Evolutionary conservation across 2,113 vertebrate genomes (phyloP).

Genomic region (Sphyrna mokarran): DNA sequence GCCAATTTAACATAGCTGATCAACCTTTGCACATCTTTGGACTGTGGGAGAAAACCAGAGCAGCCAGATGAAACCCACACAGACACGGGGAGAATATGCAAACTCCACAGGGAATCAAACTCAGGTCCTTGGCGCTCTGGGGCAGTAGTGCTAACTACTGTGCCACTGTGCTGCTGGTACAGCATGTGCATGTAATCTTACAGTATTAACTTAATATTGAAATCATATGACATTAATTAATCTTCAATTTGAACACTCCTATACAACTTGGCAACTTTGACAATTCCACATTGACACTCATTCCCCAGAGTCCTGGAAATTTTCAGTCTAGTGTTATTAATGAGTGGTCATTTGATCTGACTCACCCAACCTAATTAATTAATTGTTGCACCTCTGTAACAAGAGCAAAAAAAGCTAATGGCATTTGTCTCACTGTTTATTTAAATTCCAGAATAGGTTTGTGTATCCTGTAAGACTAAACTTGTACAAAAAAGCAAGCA

Average conservation of each 20-base stretch:
- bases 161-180: background rate
- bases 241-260: background rate
- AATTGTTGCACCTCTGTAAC: background rate
- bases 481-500: background rate
- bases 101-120: too few species aligned
- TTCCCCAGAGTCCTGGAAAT: background rate
- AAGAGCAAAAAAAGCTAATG: background rate
- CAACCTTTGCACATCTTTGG: too few species aligned
- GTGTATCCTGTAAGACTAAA: background rate
- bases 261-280: background rate
- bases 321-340: background rate
- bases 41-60: too few species aligned
- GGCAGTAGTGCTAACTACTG: too few species aligned
- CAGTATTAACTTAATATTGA: background rate
- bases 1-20: too few species aligned
- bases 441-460: constrained; percentile 7
- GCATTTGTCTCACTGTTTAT: background rate
- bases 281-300: background rate
- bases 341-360: background rate
- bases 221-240: background rate
- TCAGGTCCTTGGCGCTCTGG: too few species aligned
- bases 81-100: too few species aligned
- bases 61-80: too few species aligned
- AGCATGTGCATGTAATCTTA: background rate
- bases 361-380: background rate